Evolutionary conservation across 2,888 invertebrate species (phyloP), one percentile per base, ranked within the genome.

Genomic region (Endotricha flammealis): DNA sequence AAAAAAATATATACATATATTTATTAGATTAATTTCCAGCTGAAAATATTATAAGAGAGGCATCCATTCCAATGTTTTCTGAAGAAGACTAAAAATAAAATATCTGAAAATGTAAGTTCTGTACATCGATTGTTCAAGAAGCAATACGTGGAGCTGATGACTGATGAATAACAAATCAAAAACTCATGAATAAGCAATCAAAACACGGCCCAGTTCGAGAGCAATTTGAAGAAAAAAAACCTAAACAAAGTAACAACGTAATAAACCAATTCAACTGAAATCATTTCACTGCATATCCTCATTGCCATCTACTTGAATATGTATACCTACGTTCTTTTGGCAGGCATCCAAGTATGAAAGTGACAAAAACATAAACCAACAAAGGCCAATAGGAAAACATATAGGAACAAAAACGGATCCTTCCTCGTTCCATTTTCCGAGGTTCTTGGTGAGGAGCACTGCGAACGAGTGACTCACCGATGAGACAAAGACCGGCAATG

Each of bases 361-460:
- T 23, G 40, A 56, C 57, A 64, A 67, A 67, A 64, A 57, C 42
- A 29, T 41, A 23, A 43, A 39, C 54, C 43, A 54, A 66, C 63
- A 68, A 70, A 66, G 60, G 52, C 53, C 52, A 35, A 50, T 56
- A 65, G 56, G 64, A 61, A 59, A 66, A 57, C 54, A 60, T 55
- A 49, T 48, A 50, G 55, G 47, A 44, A 56, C 57, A 66, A 64
- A 64, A 64, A 53, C 53, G 41, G 17, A 42, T 50, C 45, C 58
- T 77, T 77, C 75, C 74, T 70, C 49, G 59, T 69, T 66, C 51
- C 59, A 65, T 61, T 59, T 65, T 63, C 59, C 62, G 64, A 46
- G 52, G 56, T 39, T 44, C 35, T 43, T 51, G 47, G 52, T 50
- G 53, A 56, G 39, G 44, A 56, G 49, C 48, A 53, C 54, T 53